Evolutionary conservation across 2,113 vertebrate species (phyloP), one percentile per base, ranked within the genome.

Genomic region (Hypocryptadius cinnamomeus): DNA sequence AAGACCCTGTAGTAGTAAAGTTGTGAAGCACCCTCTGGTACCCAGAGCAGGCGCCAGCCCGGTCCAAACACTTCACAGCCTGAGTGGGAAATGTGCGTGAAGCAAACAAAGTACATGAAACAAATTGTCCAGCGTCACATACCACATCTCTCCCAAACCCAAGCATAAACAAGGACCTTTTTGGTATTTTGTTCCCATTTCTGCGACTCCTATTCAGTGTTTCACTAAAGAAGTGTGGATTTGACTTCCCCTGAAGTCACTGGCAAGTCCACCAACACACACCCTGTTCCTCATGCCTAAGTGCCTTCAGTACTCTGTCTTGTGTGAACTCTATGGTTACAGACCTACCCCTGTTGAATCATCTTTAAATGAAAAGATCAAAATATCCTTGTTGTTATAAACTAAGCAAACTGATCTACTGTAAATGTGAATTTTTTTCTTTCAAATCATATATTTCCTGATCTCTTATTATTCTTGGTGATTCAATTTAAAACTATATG

Each of bases 71-170:
- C 12, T 53, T 53, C 2, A 53, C 16, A 87, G 51, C 13, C 44
- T 16, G 24, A 70, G 61, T 6, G 17, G 15, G 25, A 53, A 33
- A 54, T 0, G 1, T 1, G 15, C 0, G 6, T 5, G 12, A 79
- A 45, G 17, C n/a, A 66, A 73, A 47, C 6, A 6, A 35, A 24
- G 12, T 2, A 13, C 10, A 7, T 5, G 11, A 61, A 78, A 20
- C 8, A 17, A 79, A 63, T 8, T 63, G 56, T 50, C 11, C n/a
- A 27, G 11, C 17, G 44, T 45, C 30, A 56, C 2, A 18, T 5
- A 25, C 2, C 17, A 53, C 5, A 20, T 12, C 15, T 28, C 12
- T 57, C 16, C 7, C 54, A 86, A 77, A 84, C 15, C 10, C 48
- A 80, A 69, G 30, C 39, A 77, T 2, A 50, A 84, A 39, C 7